phyloP scores from a whole-genome alignment of 2,113 vertebrate genomes.

The Tragelaphus strepsiceros region DNA sequence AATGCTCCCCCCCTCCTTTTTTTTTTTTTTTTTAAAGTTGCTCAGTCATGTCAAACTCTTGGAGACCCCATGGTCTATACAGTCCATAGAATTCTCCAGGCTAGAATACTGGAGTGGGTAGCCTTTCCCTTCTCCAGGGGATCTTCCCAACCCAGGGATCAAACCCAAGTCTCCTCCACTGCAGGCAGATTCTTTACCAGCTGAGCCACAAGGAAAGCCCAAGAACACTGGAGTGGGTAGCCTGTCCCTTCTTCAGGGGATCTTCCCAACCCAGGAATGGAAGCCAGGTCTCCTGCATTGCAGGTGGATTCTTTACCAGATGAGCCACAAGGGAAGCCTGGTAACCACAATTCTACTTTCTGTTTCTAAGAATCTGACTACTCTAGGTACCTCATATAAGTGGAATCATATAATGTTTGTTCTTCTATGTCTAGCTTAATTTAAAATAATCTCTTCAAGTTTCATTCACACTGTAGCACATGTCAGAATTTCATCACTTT shows the following conservation, averaged over 20 bases:
- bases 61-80: not conserved
- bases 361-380: not conserved
- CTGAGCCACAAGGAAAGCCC: not conserved
- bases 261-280: not conserved
- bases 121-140: not conserved
- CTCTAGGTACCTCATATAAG: not conserved
- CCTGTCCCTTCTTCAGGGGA: not conserved
- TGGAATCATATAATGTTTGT: not conserved
- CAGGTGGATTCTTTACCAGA: not conserved
- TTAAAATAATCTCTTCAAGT: not conserved
- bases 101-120: not conserved
- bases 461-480: not conserved
- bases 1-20: accelerated
- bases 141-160: not conserved
- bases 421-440: not conserved
- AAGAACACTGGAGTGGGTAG: not conserved
- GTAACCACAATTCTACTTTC: not conserved
- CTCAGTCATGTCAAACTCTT: not conserved
- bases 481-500: not conserved
- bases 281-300: not conserved
- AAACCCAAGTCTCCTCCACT: not conserved
- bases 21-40: not conserved
- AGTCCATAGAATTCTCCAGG: not conserved
- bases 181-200: not conserved
- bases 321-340: not conserved